A percentile compares a stretch with the other conserved stretches of the same genome.
phyloP scores from a whole-genome alignment of 2,888 invertebrate genomes.

The Kryphioiulus occultus region DNA sequence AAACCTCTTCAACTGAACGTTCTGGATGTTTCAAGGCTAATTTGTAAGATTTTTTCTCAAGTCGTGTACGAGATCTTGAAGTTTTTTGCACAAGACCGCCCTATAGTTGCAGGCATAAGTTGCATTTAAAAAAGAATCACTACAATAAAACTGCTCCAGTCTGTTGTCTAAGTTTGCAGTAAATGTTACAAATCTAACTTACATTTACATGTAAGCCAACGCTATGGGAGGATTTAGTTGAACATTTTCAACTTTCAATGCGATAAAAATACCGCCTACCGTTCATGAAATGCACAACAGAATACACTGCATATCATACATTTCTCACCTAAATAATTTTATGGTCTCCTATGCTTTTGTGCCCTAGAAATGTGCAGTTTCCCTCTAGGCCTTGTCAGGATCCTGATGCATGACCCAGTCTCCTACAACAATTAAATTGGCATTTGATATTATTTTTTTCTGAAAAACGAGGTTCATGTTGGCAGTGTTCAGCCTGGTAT shows the following conservation, averaged over 20 bases:
- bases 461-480: not conserved
- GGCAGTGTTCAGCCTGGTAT: not conserved
- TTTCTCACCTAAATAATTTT: not conserved
- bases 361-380: not conserved
- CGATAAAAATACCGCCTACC: not conserved
- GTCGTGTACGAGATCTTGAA: too few species aligned
- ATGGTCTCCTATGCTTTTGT: not conserved
- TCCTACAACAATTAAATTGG: slow-evolving; percentile 6
- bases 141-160: not conserved
- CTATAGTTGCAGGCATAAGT: not conserved
- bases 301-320: not conserved
- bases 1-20: not conserved
- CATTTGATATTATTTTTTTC: not conserved
- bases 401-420: slow-evolving; percentile 16
- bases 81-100: not conserved
- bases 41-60: not conserved
- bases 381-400: not conserved
- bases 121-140: not conserved
- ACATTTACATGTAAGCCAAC: not conserved
- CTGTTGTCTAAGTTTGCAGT: not conserved
- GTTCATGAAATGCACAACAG: not conserved
- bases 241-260: not conserved
- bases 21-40: not conserved
- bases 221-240: not conserved
- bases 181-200: not conserved